Evolutionary conservation across 1,140 invertebrate species (phyloP).

Genomic region (Ylistrum balloti): DNA sequence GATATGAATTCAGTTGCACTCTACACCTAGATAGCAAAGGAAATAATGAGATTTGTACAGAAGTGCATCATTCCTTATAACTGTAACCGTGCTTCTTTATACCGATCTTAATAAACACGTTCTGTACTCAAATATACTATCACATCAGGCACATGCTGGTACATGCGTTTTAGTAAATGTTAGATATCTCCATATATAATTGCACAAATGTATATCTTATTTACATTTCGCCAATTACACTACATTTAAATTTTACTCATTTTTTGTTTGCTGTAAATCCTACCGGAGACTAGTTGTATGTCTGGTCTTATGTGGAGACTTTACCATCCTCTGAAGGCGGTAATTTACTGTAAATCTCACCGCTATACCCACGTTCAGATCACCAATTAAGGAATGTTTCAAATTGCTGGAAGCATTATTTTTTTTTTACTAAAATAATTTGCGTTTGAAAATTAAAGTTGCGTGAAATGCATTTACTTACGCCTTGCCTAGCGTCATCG

Average conservation of each 20-base stretch:
- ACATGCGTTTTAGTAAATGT: neutral
- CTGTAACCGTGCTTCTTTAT: too few species aligned
- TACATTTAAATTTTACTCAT: neutral
- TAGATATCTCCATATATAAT: neutral
- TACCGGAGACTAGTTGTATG: neutral
- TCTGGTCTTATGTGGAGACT: neutral
- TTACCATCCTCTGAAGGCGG: neutral
- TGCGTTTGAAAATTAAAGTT: conserved; percentile 33
- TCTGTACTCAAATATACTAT: too few species aligned
- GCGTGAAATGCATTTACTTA: conserved; percentile 28
- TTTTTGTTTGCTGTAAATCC: neutral
- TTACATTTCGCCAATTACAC: neutral
- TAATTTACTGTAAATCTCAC: neutral
- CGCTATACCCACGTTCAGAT: neutral
- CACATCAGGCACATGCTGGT: too few species aligned
- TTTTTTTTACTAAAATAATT: conserved; percentile 30
- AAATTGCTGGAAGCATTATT: conserved; percentile 10
- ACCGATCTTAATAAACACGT: too few species aligned
- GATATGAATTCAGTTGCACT: too few species aligned
- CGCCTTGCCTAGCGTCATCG: neutral
- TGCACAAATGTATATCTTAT: neutral
- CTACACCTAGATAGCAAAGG: too few species aligned
- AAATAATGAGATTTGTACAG: too few species aligned
- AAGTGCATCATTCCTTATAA: too few species aligned
- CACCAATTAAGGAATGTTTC: conserved; percentile 34